A percentile compares a stretch with the other conserved stretches of the same genome.
phyloP scores from a whole-genome alignment of 2,113 vertebrate genomes.

The Bombycilla garrulus region DNA sequence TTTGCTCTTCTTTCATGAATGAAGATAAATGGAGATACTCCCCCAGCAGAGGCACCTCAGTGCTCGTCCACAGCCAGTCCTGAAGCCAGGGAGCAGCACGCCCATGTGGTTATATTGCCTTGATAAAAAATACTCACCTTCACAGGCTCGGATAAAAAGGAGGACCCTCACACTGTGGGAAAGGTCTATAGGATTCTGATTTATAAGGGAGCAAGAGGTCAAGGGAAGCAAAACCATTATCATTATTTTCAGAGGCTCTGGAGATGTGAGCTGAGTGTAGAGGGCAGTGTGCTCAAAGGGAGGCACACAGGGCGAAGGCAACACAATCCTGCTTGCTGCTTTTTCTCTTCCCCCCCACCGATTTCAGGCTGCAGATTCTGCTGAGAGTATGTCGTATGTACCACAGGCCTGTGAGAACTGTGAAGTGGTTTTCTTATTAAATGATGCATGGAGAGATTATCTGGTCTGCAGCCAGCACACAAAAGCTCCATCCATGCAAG shows the following conservation, averaged over 20 bases:
- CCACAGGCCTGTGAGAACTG: not conserved
- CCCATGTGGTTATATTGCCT: not conserved
- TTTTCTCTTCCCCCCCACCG: not conserved
- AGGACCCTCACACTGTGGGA: constrained; percentile 3
- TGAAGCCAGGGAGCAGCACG: not conserved
- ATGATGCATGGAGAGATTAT: constrained; percentile 30
- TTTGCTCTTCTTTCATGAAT: not conserved
- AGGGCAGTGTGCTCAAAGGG: constrained; percentile 57
- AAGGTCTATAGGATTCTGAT: constrained; percentile 66
- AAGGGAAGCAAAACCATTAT: constrained; percentile 65
- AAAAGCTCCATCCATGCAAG: not conserved
- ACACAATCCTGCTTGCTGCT: not conserved
- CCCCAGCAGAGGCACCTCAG: fast-evolving
- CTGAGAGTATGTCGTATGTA: not conserved
- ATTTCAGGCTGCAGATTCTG: not conserved
- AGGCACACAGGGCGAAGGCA: not conserved
- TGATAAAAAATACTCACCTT: constrained; percentile 15
- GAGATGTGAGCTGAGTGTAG: constrained; percentile 52
- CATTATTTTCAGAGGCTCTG: constrained; percentile 60
- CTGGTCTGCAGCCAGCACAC: not conserved
- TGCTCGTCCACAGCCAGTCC: not conserved
- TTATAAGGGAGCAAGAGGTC: constrained; percentile 62
- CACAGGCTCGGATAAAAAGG: not conserved
- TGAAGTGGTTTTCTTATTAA: constrained; percentile 53
- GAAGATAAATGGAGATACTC: not conserved